Evolutionary conservation across 2,797 vertebrate species (phyloP).

Genomic region (Cercopithecus petaurista): DNA sequence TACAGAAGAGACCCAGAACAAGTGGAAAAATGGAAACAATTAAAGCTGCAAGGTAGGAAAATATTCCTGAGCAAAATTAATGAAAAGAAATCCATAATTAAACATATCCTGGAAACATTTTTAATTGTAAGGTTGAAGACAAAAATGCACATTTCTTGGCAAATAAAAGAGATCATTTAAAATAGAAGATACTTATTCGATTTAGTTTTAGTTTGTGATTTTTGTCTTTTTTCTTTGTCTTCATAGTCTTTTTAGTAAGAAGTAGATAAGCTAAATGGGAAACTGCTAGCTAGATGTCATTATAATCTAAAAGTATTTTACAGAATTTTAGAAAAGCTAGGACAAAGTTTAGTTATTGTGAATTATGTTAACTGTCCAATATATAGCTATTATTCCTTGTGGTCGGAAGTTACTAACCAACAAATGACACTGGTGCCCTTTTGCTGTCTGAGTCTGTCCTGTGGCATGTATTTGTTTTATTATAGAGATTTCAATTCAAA

Average conservation of each 20-base stretch:
- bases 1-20: background rate
- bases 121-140: background rate
- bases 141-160: background rate
- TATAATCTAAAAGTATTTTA: background rate
- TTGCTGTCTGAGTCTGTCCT: background rate
- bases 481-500: background rate
- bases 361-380: background rate
- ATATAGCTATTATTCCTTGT: background rate
- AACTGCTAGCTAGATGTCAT: background rate
- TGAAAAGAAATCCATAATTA: background rate
- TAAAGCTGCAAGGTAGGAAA: background rate
- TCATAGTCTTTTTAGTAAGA: background rate
- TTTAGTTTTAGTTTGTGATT: background rate
- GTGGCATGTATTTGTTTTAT: background rate
- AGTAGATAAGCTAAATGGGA: background rate
- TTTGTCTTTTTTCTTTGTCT: background rate
- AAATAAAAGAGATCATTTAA: background rate
- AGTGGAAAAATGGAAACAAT: background rate
- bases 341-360: background rate
- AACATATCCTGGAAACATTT: background rate
- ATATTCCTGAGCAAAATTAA: background rate
- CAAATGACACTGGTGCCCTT: background rate
- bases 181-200: background rate
- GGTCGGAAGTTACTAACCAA: background rate
- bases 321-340: background rate